phyloP scores from a whole-genome alignment of 2,888 invertebrate species.

The Agrochola lota region DNA sequence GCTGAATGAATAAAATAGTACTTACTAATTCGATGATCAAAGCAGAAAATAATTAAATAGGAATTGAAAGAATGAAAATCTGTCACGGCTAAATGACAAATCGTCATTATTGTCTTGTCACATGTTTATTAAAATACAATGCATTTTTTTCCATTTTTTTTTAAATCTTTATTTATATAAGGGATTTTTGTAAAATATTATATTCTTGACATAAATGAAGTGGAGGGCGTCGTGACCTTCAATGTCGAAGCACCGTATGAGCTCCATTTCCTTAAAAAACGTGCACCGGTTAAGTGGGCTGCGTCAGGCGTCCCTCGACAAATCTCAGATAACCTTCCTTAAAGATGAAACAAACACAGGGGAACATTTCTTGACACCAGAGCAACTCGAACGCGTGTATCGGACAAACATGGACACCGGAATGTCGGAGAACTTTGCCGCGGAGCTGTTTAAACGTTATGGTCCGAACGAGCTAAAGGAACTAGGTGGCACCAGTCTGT shows the following conservation, averaged over 20 bases:
- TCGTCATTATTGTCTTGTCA: not conserved
- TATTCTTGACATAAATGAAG: not conserved
- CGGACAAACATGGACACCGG: constrained; percentile 88
- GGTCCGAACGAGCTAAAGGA: constrained; percentile 92
- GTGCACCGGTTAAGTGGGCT: constrained; percentile 69
- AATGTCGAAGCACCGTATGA: constrained; percentile 37
- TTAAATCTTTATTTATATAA: no score
- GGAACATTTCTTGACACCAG: constrained; percentile 85
- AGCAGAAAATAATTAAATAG: not conserved
- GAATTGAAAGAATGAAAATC: not conserved
- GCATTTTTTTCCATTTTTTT: no score
- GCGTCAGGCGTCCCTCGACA: constrained; percentile 36
- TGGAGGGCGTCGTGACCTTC: not conserved
- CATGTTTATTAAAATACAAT: no score
- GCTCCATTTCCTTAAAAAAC: constrained; percentile 69
- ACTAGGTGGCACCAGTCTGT: constrained; percentile 91
- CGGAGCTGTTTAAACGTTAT: constrained; percentile 86
- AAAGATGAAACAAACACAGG: constrained; percentile 84
- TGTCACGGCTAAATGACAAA: constrained; percentile 13
- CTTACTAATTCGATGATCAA: not conserved
- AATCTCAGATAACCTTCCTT: constrained; percentile 77
- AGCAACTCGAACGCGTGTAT: constrained; percentile 84
- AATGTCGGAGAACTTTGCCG: constrained; percentile 88
- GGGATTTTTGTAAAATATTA: not conserved
- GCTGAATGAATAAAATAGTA: not conserved